A percentile compares a stretch with the other conserved stretches of the same genome.
phyloP scores from a whole-genome alignment of 1,140 invertebrate species.

The Periplaneta americana region DNA sequence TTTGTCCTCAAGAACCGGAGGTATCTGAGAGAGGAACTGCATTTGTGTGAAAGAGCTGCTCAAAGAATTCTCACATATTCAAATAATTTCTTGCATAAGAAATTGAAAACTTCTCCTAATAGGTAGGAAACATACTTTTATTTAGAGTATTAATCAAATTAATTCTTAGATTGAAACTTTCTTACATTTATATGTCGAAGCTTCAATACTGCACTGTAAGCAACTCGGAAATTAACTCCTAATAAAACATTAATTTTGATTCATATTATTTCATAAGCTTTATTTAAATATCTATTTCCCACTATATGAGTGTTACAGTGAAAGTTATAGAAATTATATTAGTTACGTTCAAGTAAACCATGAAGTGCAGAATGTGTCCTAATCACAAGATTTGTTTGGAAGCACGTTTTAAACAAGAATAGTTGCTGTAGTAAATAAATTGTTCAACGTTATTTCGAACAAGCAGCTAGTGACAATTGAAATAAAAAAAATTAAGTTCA shows the following conservation, averaged over 20 bases:
- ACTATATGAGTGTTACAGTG: background rate
- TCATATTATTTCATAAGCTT: background rate
- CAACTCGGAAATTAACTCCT: background rate
- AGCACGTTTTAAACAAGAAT: too few species aligned
- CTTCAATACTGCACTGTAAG: background rate
- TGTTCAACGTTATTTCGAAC: too few species aligned
- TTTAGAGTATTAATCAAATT: background rate
- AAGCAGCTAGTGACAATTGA: too few species aligned
- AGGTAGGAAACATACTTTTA: conserved; percentile 6
- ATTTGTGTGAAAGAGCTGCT: conserved; percentile 19
- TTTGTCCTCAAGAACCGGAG: conserved; percentile 13
- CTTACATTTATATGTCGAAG: background rate
- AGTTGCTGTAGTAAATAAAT: too few species aligned
- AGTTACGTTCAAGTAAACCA: too few species aligned
- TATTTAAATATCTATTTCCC: background rate
- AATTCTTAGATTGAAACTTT: background rate
- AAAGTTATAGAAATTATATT: too few species aligned
- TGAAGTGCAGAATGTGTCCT: too few species aligned
- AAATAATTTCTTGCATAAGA: conserved; percentile 23
- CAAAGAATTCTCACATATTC: conserved; percentile 20
- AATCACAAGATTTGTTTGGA: too few species aligned
- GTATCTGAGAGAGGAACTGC: conserved; percentile 7
- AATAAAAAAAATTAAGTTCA: too few species aligned
- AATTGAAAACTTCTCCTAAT: conserved; percentile 16
- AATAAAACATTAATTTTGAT: background rate